Base-by-base conservation (phyloP, 2,113 vertebrate species). In the Arenaria interpres region DNA sequence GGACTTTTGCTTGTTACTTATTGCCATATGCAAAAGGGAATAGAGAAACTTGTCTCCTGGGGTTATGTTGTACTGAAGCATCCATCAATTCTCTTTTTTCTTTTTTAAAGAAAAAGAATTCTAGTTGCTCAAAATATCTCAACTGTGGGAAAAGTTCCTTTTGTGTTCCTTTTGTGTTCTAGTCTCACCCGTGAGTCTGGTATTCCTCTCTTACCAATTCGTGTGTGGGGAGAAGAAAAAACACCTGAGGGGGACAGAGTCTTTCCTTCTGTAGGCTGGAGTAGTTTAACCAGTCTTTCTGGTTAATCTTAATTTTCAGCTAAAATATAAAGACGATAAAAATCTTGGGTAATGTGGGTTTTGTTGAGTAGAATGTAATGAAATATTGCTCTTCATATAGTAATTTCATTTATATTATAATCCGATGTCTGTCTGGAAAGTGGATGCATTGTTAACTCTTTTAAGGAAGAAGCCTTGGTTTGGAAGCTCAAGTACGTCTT, bases 141-240 rank as follows among this genome's bases (percentile, higher is more conserved):
- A 73, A 1, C 21, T 59, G 10, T 68, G 77, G 81, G 66, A 72
- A 82, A 15, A 57, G 21, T 51, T 75, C 22, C 32, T 71, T 78
- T 41, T 79, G 60, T 81, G n/a, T n/a, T n/a, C n/a, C n/a, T n/a
- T n/a, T n/a, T n/a, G n/a, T n/a, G n/a, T n/a, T n/a, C n/a, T n/a
- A n/a, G n/a, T n/a, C n/a, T n/a, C n/a, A n/a, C n/a, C 46, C 4
- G 0, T 2, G 41, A 43, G 68, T 46, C 35, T 43, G 50, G 5
- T 89, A 4, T 68, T 83, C 33, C n/a, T 43, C 15, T 67, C 35
- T 32, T 30, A 67, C 56, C 73, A 72, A 64, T 89, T 94, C 19
- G 1, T 8, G 41, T 32, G 18, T 3, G 15, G 39, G 72, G 32
- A 9, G 22, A 3, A 14, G 22, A 43, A 27, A 46, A 27, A 35